Base-by-base conservation (phyloP, 1,140 invertebrate species). In the Ooceraea biroi region DNA sequence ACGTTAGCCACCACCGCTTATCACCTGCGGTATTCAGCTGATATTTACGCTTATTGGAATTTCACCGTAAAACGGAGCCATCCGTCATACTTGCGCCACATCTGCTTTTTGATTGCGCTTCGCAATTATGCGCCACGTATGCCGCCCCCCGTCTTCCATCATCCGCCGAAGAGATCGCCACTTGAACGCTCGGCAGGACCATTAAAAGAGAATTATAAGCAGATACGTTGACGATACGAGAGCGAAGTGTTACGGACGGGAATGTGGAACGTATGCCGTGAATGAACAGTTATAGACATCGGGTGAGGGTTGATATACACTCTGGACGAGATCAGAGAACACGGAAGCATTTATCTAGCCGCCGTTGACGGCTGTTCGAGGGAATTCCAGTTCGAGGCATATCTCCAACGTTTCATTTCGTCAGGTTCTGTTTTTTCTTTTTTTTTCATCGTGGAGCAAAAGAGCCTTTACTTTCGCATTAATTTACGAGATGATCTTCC, bases 251-350 rank as follows among this genome's bases (percentile, higher is more conserved):
- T 69, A 63, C 63, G 57, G n/a, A 46, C 10, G 52, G 30, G 71
- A 89, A 85, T 89, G 83, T 84, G 17, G 84, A 88, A 86, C 84
- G 74, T 65, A 19, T 22, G 61, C 17, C 41, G 63, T 71, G 55
- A 86, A 86, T 80, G 60, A 85, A 87, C 73, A 84, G 85, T 83
- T 88, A 74, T 61, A 44, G 48, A 61, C 44, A 69, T n/a, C 52
- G 71, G 52, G 66, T 73, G 27, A 50, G 57, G n/a, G 36, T 48
- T 52, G 30, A 78, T 46, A 41, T 48, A 25, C n/a, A 76, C 30
- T 65, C 44, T 46, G 72, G 46, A 55, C 63, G 50, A 65, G 63
- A 72, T 76, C 65, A n/a, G 14, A 36, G 25, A 86, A 74, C 41
- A 58, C 48, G 52, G 52, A 87, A 55, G 55, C 25, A 12, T 82